Base-by-base conservation (phyloP, 2,888 invertebrate species). In the Andrena minutula region DNA sequence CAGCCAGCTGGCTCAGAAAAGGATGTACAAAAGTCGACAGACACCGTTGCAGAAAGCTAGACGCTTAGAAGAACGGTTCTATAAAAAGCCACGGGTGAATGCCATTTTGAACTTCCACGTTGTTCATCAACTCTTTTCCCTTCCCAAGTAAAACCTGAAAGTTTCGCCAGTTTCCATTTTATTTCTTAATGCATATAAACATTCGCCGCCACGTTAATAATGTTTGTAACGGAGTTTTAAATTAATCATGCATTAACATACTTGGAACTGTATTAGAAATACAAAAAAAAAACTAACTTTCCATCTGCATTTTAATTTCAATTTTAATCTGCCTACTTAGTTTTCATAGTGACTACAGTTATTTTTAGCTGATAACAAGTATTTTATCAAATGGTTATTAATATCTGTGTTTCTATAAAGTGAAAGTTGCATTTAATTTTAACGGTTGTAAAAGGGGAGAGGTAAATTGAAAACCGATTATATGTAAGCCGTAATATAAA, bases 71-170 rank as follows among this genome's bases (percentile, higher is more conserved):
- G 80, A 81, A 83, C 78, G 83, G 71, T 71, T 73, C 65, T 68
- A 63, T 75, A 82, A 86, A 85, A 79, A 77, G 77, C 75, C 79
- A 70, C 79, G 82, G 74, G 60, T 83, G 85, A 86, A 85, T 86
- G 72, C 73, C 79, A 78, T 80, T 85, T 86, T 69, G 85, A 83
- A 73, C 79, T 70, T 76, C 76, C 82, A 85, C 85, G 72, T 84
- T 71, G 73, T 76, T 73, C 79, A 66, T 73, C 79, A 72, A 66
- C 51, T 51, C 58, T 75, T 75, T 79, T 63, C 30, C 74, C 32
- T 49, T 28, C 1, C 4, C 47, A 10, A 47, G 41, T 4, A 26
- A 60, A 79, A 64, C 30, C 28, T 63, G 12, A 56, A 35, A n/a
- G 63, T 68, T 61, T 47, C 49, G 60, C 32, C 26, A 78, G 61